These are phyloP conservation scores for Leptobrachium leishanense DNA, from an alignment of 2,113 vertebrate genomes.

Conservation along the genomic window DNA sequence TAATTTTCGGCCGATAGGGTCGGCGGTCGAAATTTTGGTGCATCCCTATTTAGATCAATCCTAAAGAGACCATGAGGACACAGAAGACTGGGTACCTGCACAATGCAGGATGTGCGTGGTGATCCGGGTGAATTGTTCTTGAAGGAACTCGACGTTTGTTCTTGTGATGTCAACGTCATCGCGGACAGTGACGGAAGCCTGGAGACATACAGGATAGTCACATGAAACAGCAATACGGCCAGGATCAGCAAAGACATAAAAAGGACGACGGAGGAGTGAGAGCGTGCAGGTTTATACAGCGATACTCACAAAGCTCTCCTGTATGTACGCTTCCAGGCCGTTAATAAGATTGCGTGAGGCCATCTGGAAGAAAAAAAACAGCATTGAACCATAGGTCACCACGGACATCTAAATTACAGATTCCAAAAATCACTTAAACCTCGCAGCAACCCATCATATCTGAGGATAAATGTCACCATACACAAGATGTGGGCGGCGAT, in stretches of 20 bases:
- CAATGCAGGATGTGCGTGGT: slow-evolving; percentile 85
- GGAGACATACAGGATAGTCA: neutral
- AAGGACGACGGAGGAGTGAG: neutral
- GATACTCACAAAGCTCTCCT: slow-evolving; percentile 84
- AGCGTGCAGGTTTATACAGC: neutral
- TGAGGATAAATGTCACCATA: no score
- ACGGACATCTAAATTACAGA: no score
- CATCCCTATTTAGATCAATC: no score
- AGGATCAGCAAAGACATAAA: no score
- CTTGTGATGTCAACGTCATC: slow-evolving; percentile 83
- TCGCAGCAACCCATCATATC: no score
- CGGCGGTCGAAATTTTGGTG: no score
- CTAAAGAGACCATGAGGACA: no score
- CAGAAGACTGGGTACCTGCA: slow-evolving; percentile 62
- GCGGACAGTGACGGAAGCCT: slow-evolving; percentile 81
- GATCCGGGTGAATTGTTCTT: slow-evolving; percentile 81
- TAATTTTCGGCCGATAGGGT: no score
- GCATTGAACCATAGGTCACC: neutral
- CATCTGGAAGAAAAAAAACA: slow-evolving; percentile 52
- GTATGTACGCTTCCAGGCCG: slow-evolving; percentile 81
- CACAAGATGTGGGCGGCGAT: no score
- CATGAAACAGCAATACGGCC: neutral
- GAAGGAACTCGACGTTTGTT: slow-evolving; percentile 85
- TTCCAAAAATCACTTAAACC: no score
- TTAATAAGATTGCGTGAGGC: slow-evolving; percentile 77